A percentile compares a stretch with the other conserved stretches of the same genome.
Evolutionary conservation across 2,797 vertebrate species (phyloP).

Genomic region (Gambusia yucatana): DNA sequence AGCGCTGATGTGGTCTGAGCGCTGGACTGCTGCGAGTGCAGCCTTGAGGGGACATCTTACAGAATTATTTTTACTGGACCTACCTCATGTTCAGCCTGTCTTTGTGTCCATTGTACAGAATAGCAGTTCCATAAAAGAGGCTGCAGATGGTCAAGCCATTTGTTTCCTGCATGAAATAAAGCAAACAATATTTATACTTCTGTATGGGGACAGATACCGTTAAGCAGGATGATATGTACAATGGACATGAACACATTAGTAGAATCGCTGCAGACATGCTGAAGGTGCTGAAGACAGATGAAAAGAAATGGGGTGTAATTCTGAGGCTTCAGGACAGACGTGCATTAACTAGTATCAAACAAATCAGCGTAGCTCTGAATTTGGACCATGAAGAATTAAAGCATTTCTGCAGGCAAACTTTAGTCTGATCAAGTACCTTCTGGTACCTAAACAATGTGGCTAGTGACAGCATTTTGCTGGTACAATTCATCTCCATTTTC

Average conservation of each 20-base stretch:
- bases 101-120: conserved; percentile 60
- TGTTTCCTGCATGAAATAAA: conserved; percentile 58
- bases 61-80: conserved; percentile 23
- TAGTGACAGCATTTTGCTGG: background rate
- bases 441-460: background rate
- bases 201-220: background rate
- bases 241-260: background rate
- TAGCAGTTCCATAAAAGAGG: conserved; percentile 64
- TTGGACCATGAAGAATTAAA: background rate
- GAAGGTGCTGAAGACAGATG: background rate
- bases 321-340: background rate
- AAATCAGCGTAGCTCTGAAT: background rate
- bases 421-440: background rate
- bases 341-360: background rate
- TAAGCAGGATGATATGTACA: background rate
- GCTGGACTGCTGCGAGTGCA: background rate
- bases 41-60: background rate
- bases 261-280: background rate
- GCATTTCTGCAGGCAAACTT: background rate
- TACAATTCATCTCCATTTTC: background rate
- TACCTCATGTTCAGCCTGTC: conserved; percentile 71
- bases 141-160: conserved; percentile 58
- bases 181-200: conserved; percentile 5
- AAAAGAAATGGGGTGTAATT: background rate
- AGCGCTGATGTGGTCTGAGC: conserved; percentile 37